These are phyloP conservation scores for Drosophila bunnanda DNA, from an alignment of 2,888 invertebrate species.

Conservation along the genomic window DNA sequence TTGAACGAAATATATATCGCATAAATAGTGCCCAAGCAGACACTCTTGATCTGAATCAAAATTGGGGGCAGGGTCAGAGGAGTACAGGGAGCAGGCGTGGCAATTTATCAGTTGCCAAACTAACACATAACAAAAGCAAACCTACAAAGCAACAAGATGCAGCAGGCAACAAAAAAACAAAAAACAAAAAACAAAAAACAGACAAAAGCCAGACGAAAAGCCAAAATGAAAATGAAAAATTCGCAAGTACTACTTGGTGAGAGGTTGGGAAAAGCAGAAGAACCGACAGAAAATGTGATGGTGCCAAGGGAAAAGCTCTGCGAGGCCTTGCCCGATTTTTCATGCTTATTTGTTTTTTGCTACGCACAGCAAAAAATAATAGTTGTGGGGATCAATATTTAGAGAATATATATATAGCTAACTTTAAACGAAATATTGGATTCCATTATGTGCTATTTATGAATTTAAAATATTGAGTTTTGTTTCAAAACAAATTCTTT, in stretches of 20 bases:
- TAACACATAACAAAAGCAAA: constrained; percentile 39
- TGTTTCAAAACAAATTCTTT: background rate
- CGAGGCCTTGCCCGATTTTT: constrained; percentile 42
- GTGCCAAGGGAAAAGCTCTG: constrained; percentile 28
- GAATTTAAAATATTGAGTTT: background rate
- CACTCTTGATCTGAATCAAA: constrained; percentile 14
- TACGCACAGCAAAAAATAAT: background rate
- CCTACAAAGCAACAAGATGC: constrained; percentile 19
- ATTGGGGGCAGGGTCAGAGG: constrained; percentile 63
- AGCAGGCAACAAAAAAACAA: background rate
- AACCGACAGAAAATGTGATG: constrained; percentile 1
- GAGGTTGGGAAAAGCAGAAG: background rate
- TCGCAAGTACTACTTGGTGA: constrained; percentile 15
- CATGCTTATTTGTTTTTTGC: constrained; percentile 17
- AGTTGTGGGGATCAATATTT: background rate
- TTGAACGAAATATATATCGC: constrained; percentile 6
- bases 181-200: constrained; percentile 15
- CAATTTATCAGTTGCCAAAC: constrained; percentile 72
- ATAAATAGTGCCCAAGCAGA: constrained; percentile 2
- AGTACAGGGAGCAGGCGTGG: constrained; percentile 28
- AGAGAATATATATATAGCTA: too few species aligned
- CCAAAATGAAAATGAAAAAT: constrained; percentile 28
- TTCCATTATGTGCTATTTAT: background rate
- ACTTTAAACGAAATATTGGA: background rate
- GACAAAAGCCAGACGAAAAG: constrained; percentile 22